Base-by-base conservation (phyloP, 2,797 vertebrate species). In the Hippoglossus hippoglossus region DNA sequence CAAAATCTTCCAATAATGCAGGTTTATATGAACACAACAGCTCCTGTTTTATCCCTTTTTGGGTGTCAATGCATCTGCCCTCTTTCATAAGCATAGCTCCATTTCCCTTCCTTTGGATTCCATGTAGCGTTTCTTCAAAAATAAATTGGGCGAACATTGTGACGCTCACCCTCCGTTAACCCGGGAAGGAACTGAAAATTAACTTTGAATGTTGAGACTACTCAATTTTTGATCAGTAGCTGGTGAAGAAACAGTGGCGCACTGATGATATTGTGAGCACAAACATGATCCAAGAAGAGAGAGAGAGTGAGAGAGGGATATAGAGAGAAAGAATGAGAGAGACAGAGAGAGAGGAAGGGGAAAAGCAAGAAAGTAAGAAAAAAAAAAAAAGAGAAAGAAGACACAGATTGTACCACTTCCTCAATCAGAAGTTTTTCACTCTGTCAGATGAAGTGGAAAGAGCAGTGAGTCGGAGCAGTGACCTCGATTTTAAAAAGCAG, bases 171-270 rank as follows among this genome's bases (percentile, higher is more conserved):
- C 50, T 19, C 18, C 5, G 44, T 46, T 46, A 18, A 46, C 44
- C 16, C 44, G 12, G 44, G 12, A 6, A 44, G 41, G 6, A 39
- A 24, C 19, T 41, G 36, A 44, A 60, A 19, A 49, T 74, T 67
- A 52, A 54, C 24, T 74, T 58, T 63, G 3, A 75, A 21, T 62
- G 34, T 51, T 77, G 52, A 59, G 39, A 72, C 60, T 10, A 47
- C 65, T 84, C 58, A 75, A 83, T 77, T 75, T 81, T 71, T 83
- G 36, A 86, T 77, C 36, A 59, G 60, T 8, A 59, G 66, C 39
- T 34, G 13, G 44, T 46, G 53, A 62, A 44, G 24, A 67, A 61
- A 58, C 36, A 74, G 51, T 10, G 11, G 16, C 53, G 34, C 6
- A 1, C 0, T 24, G 55, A 56, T 71, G 71, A 63, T 28, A 62